These are phyloP conservation scores for Portunus trituberculatus DNA, from an alignment of 1,140 invertebrate species.

Conservation along the genomic window DNA sequence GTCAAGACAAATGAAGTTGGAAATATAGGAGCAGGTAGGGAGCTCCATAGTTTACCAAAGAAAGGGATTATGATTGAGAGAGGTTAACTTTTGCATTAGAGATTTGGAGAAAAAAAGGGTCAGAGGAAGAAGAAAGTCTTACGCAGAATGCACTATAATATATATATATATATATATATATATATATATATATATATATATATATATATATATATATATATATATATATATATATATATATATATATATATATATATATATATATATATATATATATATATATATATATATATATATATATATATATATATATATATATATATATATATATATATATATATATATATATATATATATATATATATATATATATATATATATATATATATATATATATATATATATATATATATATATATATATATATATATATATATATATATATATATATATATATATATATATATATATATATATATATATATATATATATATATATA, in stretches of 20 bases:
- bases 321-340: background rate
- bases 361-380: background rate
- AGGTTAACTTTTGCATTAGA: background rate
- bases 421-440: conserved; percentile 26
- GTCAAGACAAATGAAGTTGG: no score
- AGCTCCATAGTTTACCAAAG: background rate
- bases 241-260: background rate
- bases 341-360: background rate
- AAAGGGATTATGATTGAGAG: background rate
- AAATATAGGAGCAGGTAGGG: no score
- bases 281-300: background rate
- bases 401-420: background rate
- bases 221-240: background rate
- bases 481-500: conserved; percentile 26
- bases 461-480: conserved; percentile 26
- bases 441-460: conserved; percentile 26
- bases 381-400: background rate
- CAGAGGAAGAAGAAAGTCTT: no score
- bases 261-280: background rate
- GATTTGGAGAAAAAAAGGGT: background rate
- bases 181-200: conserved; percentile 26
- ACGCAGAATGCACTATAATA: background rate
- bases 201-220: conserved; percentile 3
- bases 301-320: background rate
- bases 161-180: conserved; percentile 26